Percentiles rank a stretch among this genome's conserved stretches.
Conservation (phyloP, 2,113 vertebrate genomes). For the Ia io region DNA sequence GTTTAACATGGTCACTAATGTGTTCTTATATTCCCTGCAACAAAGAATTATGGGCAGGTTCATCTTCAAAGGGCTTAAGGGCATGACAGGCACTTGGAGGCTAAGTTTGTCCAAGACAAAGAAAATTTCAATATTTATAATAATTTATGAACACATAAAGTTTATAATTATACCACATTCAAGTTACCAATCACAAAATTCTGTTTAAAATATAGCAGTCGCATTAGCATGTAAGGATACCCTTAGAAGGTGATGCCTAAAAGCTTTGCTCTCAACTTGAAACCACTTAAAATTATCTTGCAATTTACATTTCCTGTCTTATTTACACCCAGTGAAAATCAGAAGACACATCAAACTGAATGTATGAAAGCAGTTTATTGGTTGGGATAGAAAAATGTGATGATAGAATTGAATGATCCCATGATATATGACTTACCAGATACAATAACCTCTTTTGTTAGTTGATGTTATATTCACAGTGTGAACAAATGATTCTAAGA, state of each 20-base stretch:
- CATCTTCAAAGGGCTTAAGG: not conserved
- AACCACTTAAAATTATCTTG: not conserved
- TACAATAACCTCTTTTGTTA: not conserved
- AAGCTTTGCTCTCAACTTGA: not conserved
- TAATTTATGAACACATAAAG: not conserved
- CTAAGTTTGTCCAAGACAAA: not conserved
- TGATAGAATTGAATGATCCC: not conserved
- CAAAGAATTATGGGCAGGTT: not conserved
- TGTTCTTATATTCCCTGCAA: not conserved
- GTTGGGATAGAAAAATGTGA: not conserved
- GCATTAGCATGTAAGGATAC: not conserved
- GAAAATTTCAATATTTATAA: not conserved
- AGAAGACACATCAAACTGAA: not conserved
- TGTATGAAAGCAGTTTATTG: not conserved
- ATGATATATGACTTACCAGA: not conserved
- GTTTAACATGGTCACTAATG: not conserved
- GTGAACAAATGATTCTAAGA: not conserved
- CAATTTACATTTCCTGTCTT: not conserved
- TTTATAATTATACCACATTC: not conserved
- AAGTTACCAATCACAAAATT: not conserved
- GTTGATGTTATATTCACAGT: not conserved
- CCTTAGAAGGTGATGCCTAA: not conserved
- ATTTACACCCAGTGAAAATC: not conserved
- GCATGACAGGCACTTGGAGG: not conserved
- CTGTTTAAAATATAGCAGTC: not conserved